phyloP scores from a whole-genome alignment of 2,113 vertebrate genomes.

The Morone saxatilis region DNA sequence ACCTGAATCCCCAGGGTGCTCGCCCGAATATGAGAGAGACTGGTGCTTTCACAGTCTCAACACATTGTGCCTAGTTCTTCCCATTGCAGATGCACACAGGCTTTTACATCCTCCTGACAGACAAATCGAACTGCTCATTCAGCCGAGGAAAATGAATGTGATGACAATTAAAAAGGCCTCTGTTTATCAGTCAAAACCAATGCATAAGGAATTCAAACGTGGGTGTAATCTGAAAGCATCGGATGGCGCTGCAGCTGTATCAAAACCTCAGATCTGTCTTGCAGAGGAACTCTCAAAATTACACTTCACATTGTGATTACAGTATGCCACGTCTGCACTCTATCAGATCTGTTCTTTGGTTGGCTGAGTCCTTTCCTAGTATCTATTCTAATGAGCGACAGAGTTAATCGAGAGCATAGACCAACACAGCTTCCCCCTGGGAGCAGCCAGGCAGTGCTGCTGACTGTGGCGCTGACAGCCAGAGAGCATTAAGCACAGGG shows the following conservation, averaged over 20 bases:
- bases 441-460: slow-evolving; percentile 74
- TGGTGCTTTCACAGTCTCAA: slow-evolving; percentile 7
- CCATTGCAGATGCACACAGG: slow-evolving; percentile 19
- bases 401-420: slow-evolving; percentile 81
- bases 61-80: slow-evolving; percentile 35
- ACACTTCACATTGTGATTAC: slow-evolving; percentile 62
- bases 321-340: slow-evolving; percentile 45
- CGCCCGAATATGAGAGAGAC: slow-evolving; percentile 26
- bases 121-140: slow-evolving; percentile 33
- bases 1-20: slow-evolving; percentile 43
- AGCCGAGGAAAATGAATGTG: slow-evolving; percentile 50
- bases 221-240: slow-evolving; percentile 34
- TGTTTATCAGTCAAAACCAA: slow-evolving; percentile 40
- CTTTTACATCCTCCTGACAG: slow-evolving; percentile 29
- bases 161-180: slow-evolving; percentile 48
- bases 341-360: slow-evolving; percentile 60
- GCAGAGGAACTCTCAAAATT: slow-evolving; percentile 51
- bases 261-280: slow-evolving; percentile 45
- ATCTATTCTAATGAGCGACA: slow-evolving; percentile 80
- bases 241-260: slow-evolving; percentile 27
- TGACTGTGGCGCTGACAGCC: slow-evolving; percentile 79
- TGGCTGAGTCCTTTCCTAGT: slow-evolving; percentile 66
- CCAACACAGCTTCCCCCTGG: slow-evolving; percentile 73
- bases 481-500: slow-evolving; percentile 81
- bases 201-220: slow-evolving; percentile 24